Evolutionary conservation across 2,888 invertebrate genomes (phyloP).

Genomic region (Cerastis rubricosa): DNA sequence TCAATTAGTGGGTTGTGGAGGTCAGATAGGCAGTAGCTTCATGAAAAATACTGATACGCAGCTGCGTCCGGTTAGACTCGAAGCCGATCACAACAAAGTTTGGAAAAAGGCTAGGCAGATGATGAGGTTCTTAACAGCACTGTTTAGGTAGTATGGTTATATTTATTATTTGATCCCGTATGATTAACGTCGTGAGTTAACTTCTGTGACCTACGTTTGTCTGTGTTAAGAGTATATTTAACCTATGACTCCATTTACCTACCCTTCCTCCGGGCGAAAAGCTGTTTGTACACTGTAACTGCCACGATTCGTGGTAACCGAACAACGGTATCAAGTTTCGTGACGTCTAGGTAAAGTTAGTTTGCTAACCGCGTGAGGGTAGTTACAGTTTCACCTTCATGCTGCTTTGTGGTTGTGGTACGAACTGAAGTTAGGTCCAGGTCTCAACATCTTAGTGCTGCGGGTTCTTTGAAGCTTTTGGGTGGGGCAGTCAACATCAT

Average conservation of each 20-base stretch:
- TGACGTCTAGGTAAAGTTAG: not conserved
- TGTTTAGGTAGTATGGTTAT: not conserved
- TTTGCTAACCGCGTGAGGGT: constrained; percentile 10
- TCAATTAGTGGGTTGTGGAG: too few relatives aligned
- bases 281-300: not conserved
- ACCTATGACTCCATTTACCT: not conserved
- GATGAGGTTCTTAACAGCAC: too few relatives aligned
- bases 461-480: not conserved
- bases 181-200: not conserved
- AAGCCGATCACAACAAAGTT: too few relatives aligned
- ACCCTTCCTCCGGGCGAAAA: not conserved
- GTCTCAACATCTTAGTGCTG: not conserved
- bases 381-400: constrained; percentile 8
- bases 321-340: constrained; percentile 26
- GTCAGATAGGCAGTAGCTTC: too few relatives aligned
- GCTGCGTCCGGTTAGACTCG: too few relatives aligned
- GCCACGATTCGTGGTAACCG: not conserved
- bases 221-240: constrained; percentile 4
- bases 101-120: too few relatives aligned
- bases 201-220: not conserved
- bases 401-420: constrained; percentile 3
- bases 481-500: not conserved
- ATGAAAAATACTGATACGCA: too few relatives aligned
- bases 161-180: not conserved
- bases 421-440: not conserved